phyloP scores from a whole-genome alignment of 1,140 invertebrate genomes.

The Hyposmocoma kahamanoa region DNA sequence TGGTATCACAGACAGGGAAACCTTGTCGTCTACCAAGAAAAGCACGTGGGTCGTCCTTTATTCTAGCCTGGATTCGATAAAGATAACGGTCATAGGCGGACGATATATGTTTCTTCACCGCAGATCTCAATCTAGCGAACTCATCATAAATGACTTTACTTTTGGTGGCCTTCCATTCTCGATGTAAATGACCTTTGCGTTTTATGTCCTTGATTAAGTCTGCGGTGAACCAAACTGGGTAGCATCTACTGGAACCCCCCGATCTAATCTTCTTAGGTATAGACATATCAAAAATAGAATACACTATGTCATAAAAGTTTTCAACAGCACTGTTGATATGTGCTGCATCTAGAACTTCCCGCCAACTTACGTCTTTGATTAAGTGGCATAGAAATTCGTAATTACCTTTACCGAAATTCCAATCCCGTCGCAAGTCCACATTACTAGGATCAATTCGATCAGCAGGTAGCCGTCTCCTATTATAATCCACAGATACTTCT shows the following conservation, averaged over 20 bases:
- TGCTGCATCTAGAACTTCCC: not conserved
- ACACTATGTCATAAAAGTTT: conserved; percentile 1
- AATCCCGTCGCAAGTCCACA: not conserved
- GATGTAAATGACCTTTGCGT: not conserved
- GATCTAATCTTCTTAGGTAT: not conserved
- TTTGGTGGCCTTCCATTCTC: not conserved
- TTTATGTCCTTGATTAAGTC: conserved; percentile 6
- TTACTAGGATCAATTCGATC: conserved; percentile 1
- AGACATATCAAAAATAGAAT: conserved; percentile 2
- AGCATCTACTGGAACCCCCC: not conserved
- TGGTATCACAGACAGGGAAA: no score
- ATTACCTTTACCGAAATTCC: conserved; percentile 5
- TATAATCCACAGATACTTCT: not conserved
- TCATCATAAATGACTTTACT: not conserved
- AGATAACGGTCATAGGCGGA: not conserved
- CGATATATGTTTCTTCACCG: not conserved
- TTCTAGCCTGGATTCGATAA: no score
- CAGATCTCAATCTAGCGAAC: conserved; percentile 1
- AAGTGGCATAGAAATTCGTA: not conserved
- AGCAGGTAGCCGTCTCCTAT: not conserved
- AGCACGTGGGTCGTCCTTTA: no score
- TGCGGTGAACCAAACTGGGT: conserved; percentile 5
- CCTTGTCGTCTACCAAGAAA: no score
- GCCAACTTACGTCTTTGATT: not conserved
- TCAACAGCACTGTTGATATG: not conserved